Evolutionary conservation across 2,888 invertebrate genomes (phyloP).

Genomic region (Dyspetes luteomarginatus): DNA sequence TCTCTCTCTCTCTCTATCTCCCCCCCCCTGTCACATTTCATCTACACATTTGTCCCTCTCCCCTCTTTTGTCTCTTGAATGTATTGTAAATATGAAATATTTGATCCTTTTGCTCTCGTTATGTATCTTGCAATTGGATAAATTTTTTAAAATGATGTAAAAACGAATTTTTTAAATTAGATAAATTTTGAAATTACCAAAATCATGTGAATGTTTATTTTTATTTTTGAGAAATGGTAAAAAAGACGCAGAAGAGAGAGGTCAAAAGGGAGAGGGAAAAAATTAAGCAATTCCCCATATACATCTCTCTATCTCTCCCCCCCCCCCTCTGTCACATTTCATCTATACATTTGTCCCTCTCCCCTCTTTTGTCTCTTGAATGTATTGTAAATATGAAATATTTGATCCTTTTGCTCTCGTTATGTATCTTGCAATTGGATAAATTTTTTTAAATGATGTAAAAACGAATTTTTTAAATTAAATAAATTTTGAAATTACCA

Average conservation of each 20-base stretch:
- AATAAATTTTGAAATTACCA: slow-evolving; percentile 6
- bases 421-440: background rate
- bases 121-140: no score
- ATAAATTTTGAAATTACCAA: no score
- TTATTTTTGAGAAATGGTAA: no score
- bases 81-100: no score
- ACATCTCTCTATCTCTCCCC: background rate
- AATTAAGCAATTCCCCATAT: slow-evolving; percentile 16
- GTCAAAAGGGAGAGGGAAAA: no score
- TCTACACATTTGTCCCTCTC: slow-evolving; percentile 22
- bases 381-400: background rate
- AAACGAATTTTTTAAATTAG: no score
- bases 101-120: no score
- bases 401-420: background rate
- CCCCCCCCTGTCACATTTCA: background rate
- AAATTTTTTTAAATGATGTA: no score
- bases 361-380: background rate
- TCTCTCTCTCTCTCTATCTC: background rate
- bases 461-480: no score
- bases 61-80: background rate
- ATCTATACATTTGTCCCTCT: slow-evolving; percentile 21
- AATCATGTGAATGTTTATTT: no score
- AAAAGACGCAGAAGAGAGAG: no score
- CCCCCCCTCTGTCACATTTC: background rate
- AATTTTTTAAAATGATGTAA: no score